Percentiles rank a stretch among this genome's conserved stretches.
phyloP scores from a whole-genome alignment of 30 jellyfish, hydroid and myxozoan species.

The Aurelia sp. region DNA sequence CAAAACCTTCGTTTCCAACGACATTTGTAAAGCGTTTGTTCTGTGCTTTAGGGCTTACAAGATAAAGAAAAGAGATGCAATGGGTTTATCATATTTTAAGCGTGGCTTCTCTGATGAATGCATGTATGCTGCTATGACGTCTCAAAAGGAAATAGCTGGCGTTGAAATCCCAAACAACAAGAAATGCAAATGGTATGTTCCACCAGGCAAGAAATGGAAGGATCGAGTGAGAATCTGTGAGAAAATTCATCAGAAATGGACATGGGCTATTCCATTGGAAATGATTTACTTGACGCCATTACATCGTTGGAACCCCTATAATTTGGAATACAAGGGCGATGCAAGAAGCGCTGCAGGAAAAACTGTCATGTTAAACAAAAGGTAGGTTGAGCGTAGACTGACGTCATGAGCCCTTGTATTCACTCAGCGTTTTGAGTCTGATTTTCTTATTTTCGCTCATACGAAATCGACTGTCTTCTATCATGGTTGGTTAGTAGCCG shows the following conservation, averaged over 20 bases:
- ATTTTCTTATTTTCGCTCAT: too few relatives aligned
- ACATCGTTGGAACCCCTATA: conserved; percentile 89
- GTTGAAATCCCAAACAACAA: conserved; percentile 63
- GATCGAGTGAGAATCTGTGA: conserved; percentile 62
- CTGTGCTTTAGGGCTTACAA: too few relatives aligned
- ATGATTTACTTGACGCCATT: conserved; percentile 91
- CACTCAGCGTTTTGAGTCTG: too few relatives aligned
- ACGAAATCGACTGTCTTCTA: too few relatives aligned
- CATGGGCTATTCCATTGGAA: conserved; percentile 96
- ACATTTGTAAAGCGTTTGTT: too few relatives aligned
- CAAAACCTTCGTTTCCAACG: too few relatives aligned
- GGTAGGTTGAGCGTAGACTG: not conserved
- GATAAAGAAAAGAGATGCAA: conserved; percentile 73
- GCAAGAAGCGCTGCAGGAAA: conserved; percentile 38
- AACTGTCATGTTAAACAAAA: conserved; percentile 39
- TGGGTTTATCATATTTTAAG: conserved; percentile 72
- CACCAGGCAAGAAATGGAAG: conserved; percentile 36
- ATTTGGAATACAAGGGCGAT: conserved; percentile 82
- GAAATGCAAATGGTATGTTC: conserved; percentile 52
- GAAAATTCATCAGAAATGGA: conserved; percentile 76
- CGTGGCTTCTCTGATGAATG: conserved; percentile 84
- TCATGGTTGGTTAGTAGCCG: too few relatives aligned
- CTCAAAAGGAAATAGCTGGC: conserved; percentile 85
- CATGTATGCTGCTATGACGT: conserved; percentile 91
- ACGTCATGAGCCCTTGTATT: too few relatives aligned